Conservation (phyloP, 2,888 invertebrate genomes). For the Rugalucina vietnamica region DNA sequence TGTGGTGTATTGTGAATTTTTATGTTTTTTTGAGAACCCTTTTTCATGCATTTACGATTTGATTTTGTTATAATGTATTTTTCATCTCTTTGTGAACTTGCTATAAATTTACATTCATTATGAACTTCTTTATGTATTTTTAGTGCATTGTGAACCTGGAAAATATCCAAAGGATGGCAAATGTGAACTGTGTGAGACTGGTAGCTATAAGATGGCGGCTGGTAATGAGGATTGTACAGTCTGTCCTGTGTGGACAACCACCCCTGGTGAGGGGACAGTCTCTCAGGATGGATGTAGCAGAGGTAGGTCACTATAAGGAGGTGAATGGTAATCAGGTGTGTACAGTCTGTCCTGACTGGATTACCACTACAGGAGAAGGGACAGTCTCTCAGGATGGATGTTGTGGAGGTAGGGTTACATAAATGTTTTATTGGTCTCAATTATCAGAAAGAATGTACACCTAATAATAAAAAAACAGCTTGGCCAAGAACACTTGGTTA, state of each 20-base stretch:
- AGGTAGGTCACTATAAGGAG: slow-evolving; percentile 10
- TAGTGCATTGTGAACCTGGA: slow-evolving; percentile 28
- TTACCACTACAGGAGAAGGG: slow-evolving; percentile 14
- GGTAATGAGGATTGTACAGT: neutral
- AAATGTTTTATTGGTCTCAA: too few species aligned
- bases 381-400: neutral
- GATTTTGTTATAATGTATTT: too few species aligned
- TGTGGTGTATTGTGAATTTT: too few species aligned
- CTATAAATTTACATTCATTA: too few species aligned
- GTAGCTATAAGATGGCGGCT: neutral
- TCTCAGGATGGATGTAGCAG: neutral
- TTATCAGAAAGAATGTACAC: too few species aligned
- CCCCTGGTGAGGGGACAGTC: neutral
- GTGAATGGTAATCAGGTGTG: neutral
- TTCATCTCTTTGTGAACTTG: too few species aligned
- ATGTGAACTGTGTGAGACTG: slow-evolving; percentile 27
- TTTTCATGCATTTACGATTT: too few species aligned
- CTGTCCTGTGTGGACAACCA: slow-evolving; percentile 12
- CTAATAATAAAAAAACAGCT: too few species aligned
- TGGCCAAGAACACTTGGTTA: too few species aligned
- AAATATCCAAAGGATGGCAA: neutral
- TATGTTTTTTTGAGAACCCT: too few species aligned
- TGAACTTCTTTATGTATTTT: too few species aligned
- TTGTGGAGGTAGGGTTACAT: slow-evolving; percentile 6
- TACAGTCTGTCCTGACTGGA: neutral